Evolutionary conservation across 2,113 vertebrate species (phyloP).

Genomic region (Anolis carolinensis): DNA sequence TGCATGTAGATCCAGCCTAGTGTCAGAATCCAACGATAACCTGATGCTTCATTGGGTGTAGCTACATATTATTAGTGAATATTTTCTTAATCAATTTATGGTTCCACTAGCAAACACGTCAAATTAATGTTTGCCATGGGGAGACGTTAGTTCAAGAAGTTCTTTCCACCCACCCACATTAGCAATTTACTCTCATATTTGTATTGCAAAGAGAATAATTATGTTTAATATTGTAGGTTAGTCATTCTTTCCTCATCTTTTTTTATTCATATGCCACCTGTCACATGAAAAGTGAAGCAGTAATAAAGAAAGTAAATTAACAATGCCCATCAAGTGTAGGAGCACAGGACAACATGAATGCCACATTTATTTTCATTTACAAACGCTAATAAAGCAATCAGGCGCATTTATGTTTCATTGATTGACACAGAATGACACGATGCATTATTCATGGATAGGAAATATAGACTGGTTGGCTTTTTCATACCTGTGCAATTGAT

Average conservation of each 20-base stretch:
- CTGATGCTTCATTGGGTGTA: no score
- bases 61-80: neutral
- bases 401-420: constrained; percentile 28
- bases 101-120: neutral
- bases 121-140: neutral
- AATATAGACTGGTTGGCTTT: constrained; percentile 9
- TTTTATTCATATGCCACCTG: constrained; percentile 20
- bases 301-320: constrained; percentile 19
- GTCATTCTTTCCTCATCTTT: neutral
- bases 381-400: constrained; percentile 36
- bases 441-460: constrained; percentile 26
- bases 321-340: neutral
- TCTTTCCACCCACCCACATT: neutral
- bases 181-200: neutral
- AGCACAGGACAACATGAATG: neutral
- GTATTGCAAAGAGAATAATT: neutral
- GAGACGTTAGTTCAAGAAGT: neutral
- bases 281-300: neutral
- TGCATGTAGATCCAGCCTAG: no score
- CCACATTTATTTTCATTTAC: constrained; percentile 6
- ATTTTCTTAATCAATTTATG: neutral
- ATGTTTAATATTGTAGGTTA: neutral
- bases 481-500: constrained; percentile 39
- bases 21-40: no score
- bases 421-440: neutral